Evolutionary conservation across 1,140 invertebrate genomes (phyloP).

Genomic region (Zaprionus africanus): DNA sequence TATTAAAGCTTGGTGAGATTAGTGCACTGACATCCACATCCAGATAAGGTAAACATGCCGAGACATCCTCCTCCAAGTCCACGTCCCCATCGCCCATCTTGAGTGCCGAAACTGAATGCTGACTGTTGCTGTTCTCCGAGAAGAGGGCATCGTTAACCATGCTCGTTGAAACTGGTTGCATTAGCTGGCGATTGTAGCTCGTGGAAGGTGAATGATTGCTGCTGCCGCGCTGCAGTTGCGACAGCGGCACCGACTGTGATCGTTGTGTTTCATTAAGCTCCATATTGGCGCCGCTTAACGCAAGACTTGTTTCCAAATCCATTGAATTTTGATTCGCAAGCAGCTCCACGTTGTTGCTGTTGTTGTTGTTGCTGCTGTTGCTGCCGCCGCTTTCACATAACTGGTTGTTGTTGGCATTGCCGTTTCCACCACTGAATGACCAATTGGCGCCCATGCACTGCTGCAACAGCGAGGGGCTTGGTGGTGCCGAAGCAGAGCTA

Average conservation of each 20-base stretch:
- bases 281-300: slow-evolving; percentile 53
- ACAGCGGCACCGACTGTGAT: slow-evolving; percentile 81
- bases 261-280: slow-evolving; percentile 75
- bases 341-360: slow-evolving; percentile 54
- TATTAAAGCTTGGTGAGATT: slow-evolving; percentile 69
- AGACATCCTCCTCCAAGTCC: slow-evolving; percentile 48
- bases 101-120: slow-evolving; percentile 54
- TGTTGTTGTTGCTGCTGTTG: slow-evolving; percentile 40
- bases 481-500: slow-evolving; percentile 80
- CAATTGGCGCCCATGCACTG: slow-evolving; percentile 63
- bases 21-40: slow-evolving; percentile 72
- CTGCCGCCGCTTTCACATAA: slow-evolving; percentile 21
- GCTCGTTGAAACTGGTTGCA: slow-evolving; percentile 51
- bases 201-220: slow-evolving; percentile 65
- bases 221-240: slow-evolving; percentile 66
- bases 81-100: slow-evolving; percentile 50
- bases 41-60: slow-evolving; percentile 57
- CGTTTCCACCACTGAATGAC: slow-evolving; percentile 48
- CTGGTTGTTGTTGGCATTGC: slow-evolving; percentile 40
- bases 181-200: slow-evolving; percentile 49
- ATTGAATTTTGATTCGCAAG: slow-evolving; percentile 74
- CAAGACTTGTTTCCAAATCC: slow-evolving; percentile 75
- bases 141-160: slow-evolving; percentile 48
- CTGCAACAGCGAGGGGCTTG: slow-evolving; percentile 77
- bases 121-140: slow-evolving; percentile 79